A percentile compares a stretch with the other conserved stretches of the same genome.
phyloP scores from a whole-genome alignment of 2,797 vertebrate species.

The Picus viridis region DNA sequence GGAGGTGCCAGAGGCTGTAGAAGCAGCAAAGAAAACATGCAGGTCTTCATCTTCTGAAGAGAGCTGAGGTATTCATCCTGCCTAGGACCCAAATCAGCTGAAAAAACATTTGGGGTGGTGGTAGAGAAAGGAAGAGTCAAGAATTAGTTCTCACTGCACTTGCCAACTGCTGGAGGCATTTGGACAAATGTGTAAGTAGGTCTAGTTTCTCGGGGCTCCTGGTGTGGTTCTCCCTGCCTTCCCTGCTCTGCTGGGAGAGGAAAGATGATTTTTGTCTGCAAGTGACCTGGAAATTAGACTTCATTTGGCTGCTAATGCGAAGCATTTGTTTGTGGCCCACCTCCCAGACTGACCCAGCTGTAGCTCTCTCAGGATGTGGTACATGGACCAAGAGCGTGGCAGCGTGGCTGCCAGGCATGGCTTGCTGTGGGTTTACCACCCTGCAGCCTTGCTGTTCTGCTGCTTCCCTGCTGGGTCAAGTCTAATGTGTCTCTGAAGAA shows the following conservation, averaged over 20 bases:
- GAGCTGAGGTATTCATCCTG: background rate
- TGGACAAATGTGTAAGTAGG: background rate
- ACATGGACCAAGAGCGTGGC: rapidly evolving
- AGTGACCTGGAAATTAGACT: background rate
- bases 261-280: background rate
- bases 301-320: background rate
- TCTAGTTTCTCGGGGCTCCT: background rate
- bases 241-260: background rate
- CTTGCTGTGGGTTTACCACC: background rate
- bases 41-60: background rate
- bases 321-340: background rate
- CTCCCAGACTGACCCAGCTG: background rate
- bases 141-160: background rate
- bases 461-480: background rate
- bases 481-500: background rate
- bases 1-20: background rate
- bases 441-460: background rate
- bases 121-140: background rate
- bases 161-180: background rate
- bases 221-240: background rate
- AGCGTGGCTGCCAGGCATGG: rapidly evolving
- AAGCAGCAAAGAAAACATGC: background rate
- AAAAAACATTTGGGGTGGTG: background rate
- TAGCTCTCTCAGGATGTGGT: rapidly evolving
- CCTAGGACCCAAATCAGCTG: background rate